Conservation (phyloP, 2,113 vertebrate species). For the Tychaedon coryphoeus region DNA sequence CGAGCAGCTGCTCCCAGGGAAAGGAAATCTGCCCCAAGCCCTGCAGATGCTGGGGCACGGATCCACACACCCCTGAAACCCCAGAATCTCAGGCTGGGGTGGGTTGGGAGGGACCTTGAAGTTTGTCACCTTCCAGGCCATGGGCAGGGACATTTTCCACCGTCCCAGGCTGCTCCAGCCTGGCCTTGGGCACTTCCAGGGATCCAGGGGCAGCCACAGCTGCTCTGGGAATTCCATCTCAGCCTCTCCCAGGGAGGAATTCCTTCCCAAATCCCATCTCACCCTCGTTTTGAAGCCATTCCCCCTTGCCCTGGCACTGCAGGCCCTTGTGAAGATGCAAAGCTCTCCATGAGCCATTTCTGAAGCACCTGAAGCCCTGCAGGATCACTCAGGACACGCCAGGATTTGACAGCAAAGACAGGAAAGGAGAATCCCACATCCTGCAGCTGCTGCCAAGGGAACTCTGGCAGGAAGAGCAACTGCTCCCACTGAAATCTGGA, state of each 20-base stretch:
- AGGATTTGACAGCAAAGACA: neutral
- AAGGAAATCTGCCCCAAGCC: neutral
- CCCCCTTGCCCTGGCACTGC: neutral
- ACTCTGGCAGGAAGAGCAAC: neutral
- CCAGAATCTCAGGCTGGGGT: neutral
- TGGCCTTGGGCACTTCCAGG: neutral
- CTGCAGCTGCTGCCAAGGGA: neutral
- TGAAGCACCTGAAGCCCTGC: neutral
- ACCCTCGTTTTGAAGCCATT: neutral
- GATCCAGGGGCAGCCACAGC: neutral
- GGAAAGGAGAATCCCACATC: conserved; percentile 37
- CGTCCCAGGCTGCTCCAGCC: neutral
- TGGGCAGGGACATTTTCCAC: neutral
- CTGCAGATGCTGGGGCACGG: rapidly evolving
- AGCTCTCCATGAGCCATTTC: rapidly evolving
- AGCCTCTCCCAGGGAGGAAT: neutral
- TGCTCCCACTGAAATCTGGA: neutral
- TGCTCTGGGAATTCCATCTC: neutral
- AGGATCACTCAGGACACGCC: neutral
- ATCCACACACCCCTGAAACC: neutral
- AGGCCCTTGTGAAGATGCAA: neutral
- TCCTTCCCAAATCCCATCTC: neutral
- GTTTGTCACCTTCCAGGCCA: neutral
- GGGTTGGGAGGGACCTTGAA: neutral
- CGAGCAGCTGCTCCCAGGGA: neutral